Percentiles rank a stretch among this genome's conserved stretches.
Evolutionary conservation across 1,140 invertebrate species (phyloP).

Genomic region (Zaprionus gabonicus): DNA sequence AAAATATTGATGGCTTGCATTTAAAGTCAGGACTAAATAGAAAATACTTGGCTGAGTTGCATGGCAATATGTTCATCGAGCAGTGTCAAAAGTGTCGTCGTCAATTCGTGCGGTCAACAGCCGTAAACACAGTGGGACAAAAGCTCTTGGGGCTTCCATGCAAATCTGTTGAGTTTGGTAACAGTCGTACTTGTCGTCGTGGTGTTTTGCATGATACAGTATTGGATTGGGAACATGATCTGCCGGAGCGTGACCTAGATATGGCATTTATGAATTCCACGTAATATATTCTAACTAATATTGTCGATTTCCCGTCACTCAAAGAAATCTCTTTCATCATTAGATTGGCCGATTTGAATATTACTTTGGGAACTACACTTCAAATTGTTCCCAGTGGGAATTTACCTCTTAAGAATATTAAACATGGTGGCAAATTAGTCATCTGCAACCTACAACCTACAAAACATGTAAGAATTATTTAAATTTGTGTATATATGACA

Average conservation of each 20-base stretch:
- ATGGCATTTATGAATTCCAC: slow-evolving; percentile 94
- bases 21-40: slow-evolving; percentile 94
- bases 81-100: slow-evolving; percentile 94
- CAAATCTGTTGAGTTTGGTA: slow-evolving; percentile 85
- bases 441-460: slow-evolving; percentile 99
- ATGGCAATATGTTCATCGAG: slow-evolving; percentile 99
- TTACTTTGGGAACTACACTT: slow-evolving; percentile 97
- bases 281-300: slow-evolving; percentile 85
- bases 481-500: neutral
- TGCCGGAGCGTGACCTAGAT: slow-evolving; percentile 95
- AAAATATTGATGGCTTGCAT: slow-evolving; percentile 99
- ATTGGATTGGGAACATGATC: slow-evolving; percentile 98
- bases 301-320: neutral
- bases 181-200: slow-evolving; percentile 90
- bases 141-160: slow-evolving; percentile 92
- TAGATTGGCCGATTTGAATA: slow-evolving; percentile 95
- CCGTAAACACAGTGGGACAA: slow-evolving; percentile 95
- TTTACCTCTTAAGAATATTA: slow-evolving; percentile 94
- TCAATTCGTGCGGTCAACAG: slow-evolving; percentile 90
- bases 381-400: slow-evolving; percentile 99
- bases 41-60: slow-evolving; percentile 94
- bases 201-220: slow-evolving; percentile 94
- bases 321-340: slow-evolving; percentile 3
- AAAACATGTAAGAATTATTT: slow-evolving; percentile 91
- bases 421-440: slow-evolving; percentile 94